Evolutionary conservation across 2,888 invertebrate species (phyloP).

Genomic region (Melanotus villosus): DNA sequence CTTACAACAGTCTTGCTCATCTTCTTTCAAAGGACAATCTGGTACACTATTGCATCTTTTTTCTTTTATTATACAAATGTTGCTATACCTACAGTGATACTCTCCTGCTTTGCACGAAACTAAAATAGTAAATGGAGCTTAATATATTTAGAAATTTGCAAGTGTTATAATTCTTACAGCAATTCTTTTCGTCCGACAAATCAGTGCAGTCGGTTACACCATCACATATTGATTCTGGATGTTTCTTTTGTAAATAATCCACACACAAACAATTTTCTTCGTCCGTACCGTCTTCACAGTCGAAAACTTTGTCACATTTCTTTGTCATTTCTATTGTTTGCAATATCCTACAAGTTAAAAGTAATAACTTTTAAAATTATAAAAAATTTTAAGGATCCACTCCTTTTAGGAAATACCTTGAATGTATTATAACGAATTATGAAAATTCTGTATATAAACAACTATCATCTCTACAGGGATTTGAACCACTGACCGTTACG

Average conservation of each 20-base stretch:
- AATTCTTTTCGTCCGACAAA: conserved; percentile 81
- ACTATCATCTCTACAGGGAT: too few relatives aligned
- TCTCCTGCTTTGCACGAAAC: conserved; percentile 73
- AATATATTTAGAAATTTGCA: too few relatives aligned
- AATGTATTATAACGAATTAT: too few relatives aligned
- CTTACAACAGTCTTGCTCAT: conserved; percentile 86
- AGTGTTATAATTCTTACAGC: conserved; percentile 65
- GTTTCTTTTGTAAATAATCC: conserved; percentile 74
- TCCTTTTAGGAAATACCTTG: too few relatives aligned
- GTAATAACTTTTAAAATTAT: too few relatives aligned
- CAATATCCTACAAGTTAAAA: conserved; percentile 71
- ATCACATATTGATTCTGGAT: conserved; percentile 79
- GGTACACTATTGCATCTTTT: conserved; percentile 76
- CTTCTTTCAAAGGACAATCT: conserved; percentile 81
- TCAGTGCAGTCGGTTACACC: conserved; percentile 82
- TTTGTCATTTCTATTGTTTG: conserved; percentile 75
- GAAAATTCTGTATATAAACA: too few relatives aligned
- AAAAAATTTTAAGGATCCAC: too few relatives aligned
- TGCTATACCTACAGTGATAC: conserved; percentile 77
- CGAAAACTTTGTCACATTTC: conserved; percentile 78
- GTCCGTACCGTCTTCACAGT: conserved; percentile 89
- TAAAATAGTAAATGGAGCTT: conserved; percentile 66
- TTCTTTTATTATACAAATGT: conserved; percentile 74
- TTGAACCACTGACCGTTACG: too few relatives aligned
- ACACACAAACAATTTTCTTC: conserved; percentile 81